Evolutionary conservation across 2,888 invertebrate genomes (phyloP), one percentile per base, ranked within the genome.

Genomic region (Nemurella pictetii): DNA sequence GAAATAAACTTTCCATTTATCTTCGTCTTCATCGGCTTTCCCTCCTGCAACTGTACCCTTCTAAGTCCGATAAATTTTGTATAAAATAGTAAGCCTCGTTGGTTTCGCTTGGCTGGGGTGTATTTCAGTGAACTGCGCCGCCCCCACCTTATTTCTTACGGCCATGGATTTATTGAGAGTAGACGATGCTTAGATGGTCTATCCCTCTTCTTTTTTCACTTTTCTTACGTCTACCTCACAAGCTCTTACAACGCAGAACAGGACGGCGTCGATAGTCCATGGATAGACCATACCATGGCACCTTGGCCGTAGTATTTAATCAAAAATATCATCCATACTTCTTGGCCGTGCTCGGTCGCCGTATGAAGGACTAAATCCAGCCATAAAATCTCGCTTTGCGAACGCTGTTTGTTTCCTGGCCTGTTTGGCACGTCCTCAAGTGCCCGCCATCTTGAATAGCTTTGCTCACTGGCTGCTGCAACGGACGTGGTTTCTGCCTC

Each of bases 31-130:
- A 55, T 72, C 82, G 55, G 28, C 72, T 28, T 82, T 55, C 55
- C 81, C 82, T 55, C 55, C 55, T 55, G 55, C 55, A 55, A 4
- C 82, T 72, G 26, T 72, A 28, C 82, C 82, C 15, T 82, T 82
- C 29, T 72, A 72, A 82, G 82, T 82, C 55, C 82, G 82, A 82
- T 82, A 82, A 82, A 72, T 82, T 82, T 82, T 72, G 55, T 55
- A 55, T 55, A 55, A 55, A 55, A 15, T 82, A 82, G 72, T 82
- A 82, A 82, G 82, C 82, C 82, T 55, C 25, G 82, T 82, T 82
- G 82, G 82, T 27, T 55, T 20, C 55, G 35, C 35, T 81, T 81
- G 27, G 82, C 12, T 55, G 72, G 55, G 55, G 82, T 9, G 2
- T 72, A 72, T 72, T 55, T 55, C 55, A 55, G 55, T n/a, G n/a